Evolutionary conservation across 2,797 vertebrate genomes (phyloP), one percentile per base, ranked within the genome.

Genomic region (Gadopsis marmoratus): DNA sequence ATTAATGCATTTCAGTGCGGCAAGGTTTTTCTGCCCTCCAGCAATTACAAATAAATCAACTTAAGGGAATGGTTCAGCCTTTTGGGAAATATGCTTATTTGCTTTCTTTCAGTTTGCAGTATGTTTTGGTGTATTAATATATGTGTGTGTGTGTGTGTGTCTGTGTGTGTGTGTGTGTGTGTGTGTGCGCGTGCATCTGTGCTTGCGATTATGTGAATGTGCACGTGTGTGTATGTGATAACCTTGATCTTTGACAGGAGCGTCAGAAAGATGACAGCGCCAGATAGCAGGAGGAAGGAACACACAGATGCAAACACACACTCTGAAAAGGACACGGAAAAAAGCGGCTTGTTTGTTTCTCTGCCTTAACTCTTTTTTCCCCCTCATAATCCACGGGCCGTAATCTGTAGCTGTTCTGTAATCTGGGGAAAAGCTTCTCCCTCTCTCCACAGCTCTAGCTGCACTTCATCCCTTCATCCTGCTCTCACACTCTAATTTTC

Each of bases 381-480:
- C 89, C 37, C 88, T 89, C 78, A 85, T 94, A 94, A 94, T 94
- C 93, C 93, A 90, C 48, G 26, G 86, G 81, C 84, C 71, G 47
- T 94, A 94, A 94, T 93, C 94, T 93, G 90, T 77, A 55, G 89
- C 87, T 77, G 86, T 67, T 89, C 87, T 89, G 82, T 94, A 94
- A 94, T 94, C 94, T 93, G 92, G 33, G 74, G 86, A 78, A 93
- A 93, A 94, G 92, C 93, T 88, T 92, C 85, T 88, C 84, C 73
- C 87, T 85, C 84, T 84, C 88, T 62, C 87, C 67, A 70, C 81
- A 74, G 84, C 90, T 88, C 84, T 83, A 82, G 82, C 86, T 82
- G 82, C 79, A 76, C 79, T 89, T 90, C 91, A 92, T 91, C 90
- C 88, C 88, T 85, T 90, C 91, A 92, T 93, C 89, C 89, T 76